Base-by-base conservation (phyloP, 2,888 invertebrate genomes). In the Ophioninae sp. region DNA sequence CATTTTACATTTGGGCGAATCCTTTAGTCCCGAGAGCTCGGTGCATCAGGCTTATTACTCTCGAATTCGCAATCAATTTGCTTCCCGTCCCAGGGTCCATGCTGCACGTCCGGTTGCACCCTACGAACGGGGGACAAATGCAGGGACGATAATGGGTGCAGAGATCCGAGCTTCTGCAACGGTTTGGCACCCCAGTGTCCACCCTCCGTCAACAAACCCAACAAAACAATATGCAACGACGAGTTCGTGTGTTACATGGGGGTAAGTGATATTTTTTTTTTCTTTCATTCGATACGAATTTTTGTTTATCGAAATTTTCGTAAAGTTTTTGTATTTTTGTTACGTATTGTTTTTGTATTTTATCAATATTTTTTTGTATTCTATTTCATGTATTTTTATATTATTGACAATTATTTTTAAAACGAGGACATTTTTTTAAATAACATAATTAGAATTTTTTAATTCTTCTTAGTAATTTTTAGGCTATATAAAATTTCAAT, bases 221-320 rank as follows among this genome's bases (percentile, higher is more conserved):
- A 99, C 93, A 96, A 97, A 92, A 98, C 98, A 2, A 96, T 98
- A 83, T 99, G 99, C 93, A 98, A 99, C 92, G 97, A 98, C 92
- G 98, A 98, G 91, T 98, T 98, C 90, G 98, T 99, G 80, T 99
- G 99, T 93, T 97, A 97, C 91, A 97, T 97, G 96, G 98, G 98
- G 92, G 97, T 97, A 93, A 95, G 96, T 51, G 39, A 73, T 37
- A 76, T 77, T 23, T 80, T 63, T 20, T 61, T n/a, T 17, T 58
- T 65, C 13, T 51, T 51, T 17, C 0, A 51, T 10, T 51, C 17
- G 6, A 51, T 17, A 51, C 1, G 6, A 6, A 51, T 51, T 17
- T 51, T 10, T 44, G 13, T 44, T 44, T 9, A 9, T 30, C 1
- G 3, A 30, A 30, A 30, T 30, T 3, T 44, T 13, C 10, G 13